Percentiles rank a stretch among this genome's conserved stretches.
Conservation (phyloP, 2,888 invertebrate species). For the Muscina levida region DNA sequence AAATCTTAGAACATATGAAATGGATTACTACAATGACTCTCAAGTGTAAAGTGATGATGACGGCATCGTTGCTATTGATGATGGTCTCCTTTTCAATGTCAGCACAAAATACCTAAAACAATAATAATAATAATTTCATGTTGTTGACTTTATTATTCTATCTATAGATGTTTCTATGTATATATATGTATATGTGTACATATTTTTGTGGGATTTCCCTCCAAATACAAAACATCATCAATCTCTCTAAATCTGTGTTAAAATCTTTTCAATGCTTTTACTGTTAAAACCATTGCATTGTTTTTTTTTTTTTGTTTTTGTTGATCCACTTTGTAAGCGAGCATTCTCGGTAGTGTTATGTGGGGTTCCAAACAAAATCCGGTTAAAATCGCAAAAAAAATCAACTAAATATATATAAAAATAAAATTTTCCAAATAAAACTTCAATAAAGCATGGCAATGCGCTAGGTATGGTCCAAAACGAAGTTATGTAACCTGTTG, state of each 20-base stretch:
- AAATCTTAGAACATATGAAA: no score
- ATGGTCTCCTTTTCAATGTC: background rate
- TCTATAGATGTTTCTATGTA: background rate
- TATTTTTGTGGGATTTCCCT: background rate
- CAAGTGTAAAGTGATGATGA: no score
- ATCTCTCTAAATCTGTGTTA: conserved; percentile 8
- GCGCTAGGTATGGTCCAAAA: no score
- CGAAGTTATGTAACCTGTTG: no score
- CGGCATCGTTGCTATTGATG: no score
- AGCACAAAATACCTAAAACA: background rate
- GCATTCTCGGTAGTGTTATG: background rate
- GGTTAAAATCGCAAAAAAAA: conserved; percentile 44
- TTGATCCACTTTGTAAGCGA: background rate
- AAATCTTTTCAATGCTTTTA: conserved; percentile 3
- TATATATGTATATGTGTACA: background rate
- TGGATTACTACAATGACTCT: no score
- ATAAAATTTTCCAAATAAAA: no score
- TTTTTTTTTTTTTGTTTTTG: background rate
- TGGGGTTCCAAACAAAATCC: conserved; percentile 35
- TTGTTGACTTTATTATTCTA: conserved; percentile 3
- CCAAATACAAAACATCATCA: conserved; percentile 6
- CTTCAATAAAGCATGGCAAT: no score
- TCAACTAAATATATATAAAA: background rate
- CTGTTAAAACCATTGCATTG: background rate
- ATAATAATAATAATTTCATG: conserved; percentile 16